These are phyloP conservation scores for Ceratosolen fusciceps DNA, from an alignment of 1,140 invertebrate species.

Conservation along the genomic window DNA sequence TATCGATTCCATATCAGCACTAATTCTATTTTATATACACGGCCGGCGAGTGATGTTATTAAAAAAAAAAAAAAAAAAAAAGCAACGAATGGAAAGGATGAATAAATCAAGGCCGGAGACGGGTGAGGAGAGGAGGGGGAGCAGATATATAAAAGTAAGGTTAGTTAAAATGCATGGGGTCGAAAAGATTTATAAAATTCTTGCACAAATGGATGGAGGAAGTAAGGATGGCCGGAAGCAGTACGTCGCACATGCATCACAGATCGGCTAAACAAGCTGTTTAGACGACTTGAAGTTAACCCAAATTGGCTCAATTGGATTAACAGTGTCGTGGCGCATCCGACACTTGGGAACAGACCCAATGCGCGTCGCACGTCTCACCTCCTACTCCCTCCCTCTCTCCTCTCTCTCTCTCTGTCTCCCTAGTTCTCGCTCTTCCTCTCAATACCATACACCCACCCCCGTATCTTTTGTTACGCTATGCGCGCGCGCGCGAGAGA, in stretches of 20 bases:
- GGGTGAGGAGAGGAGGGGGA: too few species aligned
- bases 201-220: conserved; percentile 52
- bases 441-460: too few species aligned
- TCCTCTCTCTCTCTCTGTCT: conserved; percentile 47
- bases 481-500: too few species aligned
- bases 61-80: too few species aligned
- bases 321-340: conserved; percentile 67
- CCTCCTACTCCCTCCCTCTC: conserved; percentile 56
- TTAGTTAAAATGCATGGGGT: background rate
- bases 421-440: background rate
- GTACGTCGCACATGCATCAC: conserved; percentile 60
- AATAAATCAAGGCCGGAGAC: too few species aligned
- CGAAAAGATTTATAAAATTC: conserved; percentile 21
- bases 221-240: conserved; percentile 58
- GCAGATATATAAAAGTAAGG: too few species aligned
- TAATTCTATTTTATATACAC: too few species aligned
- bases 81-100: too few species aligned
- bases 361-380: conserved; percentile 53
- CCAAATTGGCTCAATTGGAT: conserved; percentile 72
- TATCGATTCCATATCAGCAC: too few species aligned
- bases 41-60: too few species aligned
- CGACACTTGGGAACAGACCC: conserved; percentile 70
- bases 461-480: too few species aligned
- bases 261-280: conserved; percentile 68
- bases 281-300: conserved; percentile 73